Evolutionary conservation across 1,140 invertebrate genomes (phyloP), one percentile per base, ranked within the genome.

Genomic region (Drosophila yakuba): DNA sequence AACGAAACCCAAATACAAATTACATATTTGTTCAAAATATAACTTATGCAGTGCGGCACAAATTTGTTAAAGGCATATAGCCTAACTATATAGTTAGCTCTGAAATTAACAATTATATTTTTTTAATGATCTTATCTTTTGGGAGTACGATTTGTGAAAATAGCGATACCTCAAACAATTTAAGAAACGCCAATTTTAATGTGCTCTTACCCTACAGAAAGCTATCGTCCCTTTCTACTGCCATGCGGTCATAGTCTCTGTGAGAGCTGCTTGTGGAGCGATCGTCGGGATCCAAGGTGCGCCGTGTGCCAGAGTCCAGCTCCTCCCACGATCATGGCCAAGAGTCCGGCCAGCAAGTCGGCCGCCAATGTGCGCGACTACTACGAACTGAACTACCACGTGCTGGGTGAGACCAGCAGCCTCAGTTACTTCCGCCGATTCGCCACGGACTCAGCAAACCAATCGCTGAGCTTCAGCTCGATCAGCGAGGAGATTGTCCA

Each of bases 171-270:
- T 28, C 1, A 28, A 28, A 8, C 8, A 32, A 8, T 32, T 28
- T 32, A 7, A 8, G 1, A 32, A 32, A 32, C 28, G 6, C 8
- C 1, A 1, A 32, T 7, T 32, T 32, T 2, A 14, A 25, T 25
- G 0, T 25, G 25, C 25, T 25, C 25, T 25, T 25, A 25, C 4
- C 25, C 25, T 4, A 8, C 25, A 51, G 48, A 51, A 12, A 51
- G 28, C 2, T 5, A 61, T 72, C 89, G 80, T 2, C 89, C 91
- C 0, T 69, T 91, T 52, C 32, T 92, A 32, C 15, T 92, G 35
- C 41, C 69, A 6, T 92, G 91, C 10, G 84, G 80, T 0, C 91
- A 92, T 28, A 80, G 56, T 41, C 51, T 91, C 55, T 92, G 91
- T 38, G 91, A 91, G 44, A 71, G 48, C 20, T 92, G 91, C 51